Conservation (phyloP, 2,797 vertebrate genomes). For the Chelonia mydas region DNA sequence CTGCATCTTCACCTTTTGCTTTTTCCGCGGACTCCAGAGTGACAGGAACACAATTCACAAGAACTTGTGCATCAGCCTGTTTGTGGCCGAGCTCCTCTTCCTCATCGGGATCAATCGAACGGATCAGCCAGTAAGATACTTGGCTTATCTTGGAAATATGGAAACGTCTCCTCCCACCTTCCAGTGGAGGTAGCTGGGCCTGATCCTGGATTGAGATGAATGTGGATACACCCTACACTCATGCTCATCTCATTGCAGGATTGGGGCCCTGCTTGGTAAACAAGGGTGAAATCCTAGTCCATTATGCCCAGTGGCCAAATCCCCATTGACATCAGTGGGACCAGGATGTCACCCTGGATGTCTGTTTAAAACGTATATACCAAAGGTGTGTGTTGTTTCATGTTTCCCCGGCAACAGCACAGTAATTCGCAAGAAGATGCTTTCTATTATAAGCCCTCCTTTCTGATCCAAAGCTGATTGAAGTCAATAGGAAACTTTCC, state of each 20-base stretch:
- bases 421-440: not conserved
- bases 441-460: not conserved
- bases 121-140: slow-evolving; percentile 92
- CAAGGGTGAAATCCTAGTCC: not conserved
- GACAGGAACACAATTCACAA: slow-evolving; percentile 99
- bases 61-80: slow-evolving; percentile 97
- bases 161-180: not conserved
- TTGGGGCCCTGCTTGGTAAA: not conserved
- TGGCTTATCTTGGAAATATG: not conserved
- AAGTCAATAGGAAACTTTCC: not conserved
- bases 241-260: accelerated
- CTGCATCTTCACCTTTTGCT: slow-evolving; percentile 99
- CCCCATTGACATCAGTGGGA: not conserved
- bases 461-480: not conserved
- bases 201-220: not conserved
- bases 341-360: not conserved
- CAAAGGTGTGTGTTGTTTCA: not conserved
- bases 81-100: slow-evolving; percentile 96
- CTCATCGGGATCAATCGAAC: slow-evolving; percentile 96
- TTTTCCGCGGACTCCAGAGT: slow-evolving; percentile 97
- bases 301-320: not conserved
- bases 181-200: not conserved
- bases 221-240: not conserved
- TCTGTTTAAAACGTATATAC: not conserved
- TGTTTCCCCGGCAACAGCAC: not conserved